phyloP scores from a whole-genome alignment of 2,888 invertebrate genomes.

The Arrhopalites spinosus region DNA sequence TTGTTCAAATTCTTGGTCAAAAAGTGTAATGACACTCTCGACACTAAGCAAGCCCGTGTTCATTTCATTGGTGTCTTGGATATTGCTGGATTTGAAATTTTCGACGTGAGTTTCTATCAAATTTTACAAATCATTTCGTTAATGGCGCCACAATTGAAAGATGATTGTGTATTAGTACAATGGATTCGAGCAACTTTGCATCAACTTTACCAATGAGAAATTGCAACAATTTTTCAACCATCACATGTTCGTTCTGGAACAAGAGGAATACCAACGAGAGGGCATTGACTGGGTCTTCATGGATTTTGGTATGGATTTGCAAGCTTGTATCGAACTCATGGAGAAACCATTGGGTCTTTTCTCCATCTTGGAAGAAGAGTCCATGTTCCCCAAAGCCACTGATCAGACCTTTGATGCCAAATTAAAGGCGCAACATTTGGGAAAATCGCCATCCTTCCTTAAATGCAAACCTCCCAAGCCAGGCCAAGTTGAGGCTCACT shows the following conservation, averaged over 20 bases:
- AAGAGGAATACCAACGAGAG: conserved; percentile 97
- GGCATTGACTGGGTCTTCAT: conserved; percentile 98
- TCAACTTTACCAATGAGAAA: conserved; percentile 99
- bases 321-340: conserved; percentile 85
- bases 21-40: conserved; percentile 99
- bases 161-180: conserved; percentile 73
- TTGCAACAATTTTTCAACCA: conserved; percentile 99
- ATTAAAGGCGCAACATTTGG: conserved; percentile 98
- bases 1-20: conserved; percentile 98
- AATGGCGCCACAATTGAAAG: too few relatives aligned
- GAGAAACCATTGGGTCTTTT: conserved; percentile 99
- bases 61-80: conserved; percentile 96
- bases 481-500: conserved; percentile 95
- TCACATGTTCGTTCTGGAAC: conserved; percentile 99
- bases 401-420: conserved; percentile 98
- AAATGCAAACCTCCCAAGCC: conserved; percentile 98
- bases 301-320: conserved; percentile 88
- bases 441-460: conserved; percentile 95
- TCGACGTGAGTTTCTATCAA: conserved; percentile 96
- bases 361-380: conserved; percentile 99
- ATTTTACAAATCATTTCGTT: conserved; percentile 66
- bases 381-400: conserved; percentile 99
- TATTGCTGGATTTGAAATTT: conserved; percentile 99
- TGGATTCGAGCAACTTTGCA: conserved; percentile 99
- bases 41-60: conserved; percentile 97